Evolutionary conservation across 2,797 vertebrate genomes (phyloP), one percentile per base, ranked within the genome.

Genomic region (Etheostoma perlongum): DNA sequence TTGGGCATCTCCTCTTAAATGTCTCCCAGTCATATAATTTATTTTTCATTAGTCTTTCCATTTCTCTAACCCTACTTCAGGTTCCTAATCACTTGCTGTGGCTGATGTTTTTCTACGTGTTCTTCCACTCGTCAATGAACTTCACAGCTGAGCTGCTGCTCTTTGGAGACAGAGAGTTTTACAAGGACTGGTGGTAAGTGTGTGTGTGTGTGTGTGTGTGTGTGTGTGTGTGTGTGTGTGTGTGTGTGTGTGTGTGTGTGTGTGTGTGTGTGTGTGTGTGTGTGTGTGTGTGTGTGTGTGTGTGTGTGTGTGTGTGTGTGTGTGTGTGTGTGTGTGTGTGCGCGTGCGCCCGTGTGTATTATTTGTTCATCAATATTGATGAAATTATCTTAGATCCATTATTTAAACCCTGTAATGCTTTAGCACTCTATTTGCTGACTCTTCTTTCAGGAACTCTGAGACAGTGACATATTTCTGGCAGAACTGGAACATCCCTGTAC

Each of bases 401-500:
- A 72, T 86, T 78, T 57, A 76, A 13, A 64, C 27, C 21, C 33
- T 67, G 70, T 67, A 70, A 67, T 63, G 46, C 23, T 74, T 72
- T 36, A 79, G 2, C 54, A 9, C 46, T 25, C 11, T 67, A 11
- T 82, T 73, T 82, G 70, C 77, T 79, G 70, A 75, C 70, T 78
- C 60, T 44, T 78, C 76, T 67, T 82, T 59, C 86, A 98, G 97
- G 97, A 98, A 98, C 88, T 94, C 97, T 0, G 97, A 98, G 91
- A 94, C 95, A 0, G 94, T 98, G 85, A 96, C 95, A 48, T 97
- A 98, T 93, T 98, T 98, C 89, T 98, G 97, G 97, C 96, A 97
- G 93, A 98, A 98, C 89, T 98, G 97, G 97, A 98, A 98, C 90
- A 97, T 98, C 88, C 97, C 97, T 0, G 97, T 98, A 40, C 97